A percentile compares a stretch with the other conserved stretches of the same genome.
Evolutionary conservation across 2,888 invertebrate genomes (phyloP).

Genomic region (Abrostola tripartita): DNA sequence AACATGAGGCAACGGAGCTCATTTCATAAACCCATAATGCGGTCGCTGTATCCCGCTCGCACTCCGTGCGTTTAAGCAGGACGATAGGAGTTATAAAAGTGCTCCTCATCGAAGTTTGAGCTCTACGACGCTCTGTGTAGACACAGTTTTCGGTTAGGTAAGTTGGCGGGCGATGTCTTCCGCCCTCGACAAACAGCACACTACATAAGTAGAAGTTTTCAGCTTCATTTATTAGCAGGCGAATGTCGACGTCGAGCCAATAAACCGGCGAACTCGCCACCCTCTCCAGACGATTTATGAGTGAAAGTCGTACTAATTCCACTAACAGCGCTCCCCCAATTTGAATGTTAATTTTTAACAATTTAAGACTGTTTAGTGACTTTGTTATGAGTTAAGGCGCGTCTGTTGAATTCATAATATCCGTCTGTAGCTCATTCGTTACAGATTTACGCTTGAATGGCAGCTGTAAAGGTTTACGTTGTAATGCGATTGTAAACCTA

Average conservation of each 20-base stretch:
- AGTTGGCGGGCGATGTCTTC: constrained; percentile 69
- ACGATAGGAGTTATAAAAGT: constrained; percentile 68
- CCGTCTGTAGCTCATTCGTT: constrained; percentile 65
- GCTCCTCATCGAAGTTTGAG: constrained; percentile 71
- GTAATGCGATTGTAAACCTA: constrained; percentile 71
- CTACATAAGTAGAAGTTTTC: constrained; percentile 84
- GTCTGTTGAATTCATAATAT: constrained; percentile 72
- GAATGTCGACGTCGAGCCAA: constrained; percentile 83
- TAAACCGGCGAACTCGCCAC: constrained; percentile 80
- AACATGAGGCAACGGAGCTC: constrained; percentile 83
- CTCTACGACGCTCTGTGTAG: constrained; percentile 68
- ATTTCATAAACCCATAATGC: constrained; percentile 86
- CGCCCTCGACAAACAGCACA: constrained; percentile 77
- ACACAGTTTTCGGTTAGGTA: constrained; percentile 70
- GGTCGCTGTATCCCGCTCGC: constrained; percentile 68
- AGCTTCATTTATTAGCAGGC: constrained; percentile 86
- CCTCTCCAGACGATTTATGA: constrained; percentile 86
- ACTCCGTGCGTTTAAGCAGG: constrained; percentile 61
- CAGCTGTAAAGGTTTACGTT: constrained; percentile 65
- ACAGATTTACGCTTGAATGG: constrained; percentile 69
- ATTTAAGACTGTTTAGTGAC: constrained; percentile 83
- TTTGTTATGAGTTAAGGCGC: constrained; percentile 76
- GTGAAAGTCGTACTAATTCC: constrained; percentile 84
- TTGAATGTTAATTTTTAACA: constrained; percentile 88
- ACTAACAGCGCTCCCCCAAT: constrained; percentile 85